phyloP scores from a whole-genome alignment of 37 sponge, comb jelly and placozoan species.

The Geodia barretti region DNA sequence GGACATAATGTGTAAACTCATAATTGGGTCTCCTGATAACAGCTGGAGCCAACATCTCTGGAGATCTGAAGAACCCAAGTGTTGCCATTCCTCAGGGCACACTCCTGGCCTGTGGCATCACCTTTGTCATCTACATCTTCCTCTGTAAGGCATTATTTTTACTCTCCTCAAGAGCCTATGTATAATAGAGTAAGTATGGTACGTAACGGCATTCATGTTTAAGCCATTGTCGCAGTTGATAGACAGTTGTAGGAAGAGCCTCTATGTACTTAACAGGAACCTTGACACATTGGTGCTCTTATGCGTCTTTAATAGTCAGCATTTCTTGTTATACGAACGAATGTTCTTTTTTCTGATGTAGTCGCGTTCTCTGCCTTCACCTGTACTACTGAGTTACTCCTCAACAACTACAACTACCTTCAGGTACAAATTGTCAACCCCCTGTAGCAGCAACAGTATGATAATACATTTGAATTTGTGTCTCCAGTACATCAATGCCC shows the following conservation, averaged over 20 bases:
- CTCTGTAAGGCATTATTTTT: constrained; percentile 61
- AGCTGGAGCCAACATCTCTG: constrained; percentile 99
- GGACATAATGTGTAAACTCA: too few relatives aligned
- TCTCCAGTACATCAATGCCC: constrained; percentile 75
- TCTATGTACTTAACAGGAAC: too few relatives aligned
- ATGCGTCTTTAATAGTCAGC: too few relatives aligned
- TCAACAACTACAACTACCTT: constrained; percentile 89
- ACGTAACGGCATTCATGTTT: too few relatives aligned
- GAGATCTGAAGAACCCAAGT: constrained; percentile 96
- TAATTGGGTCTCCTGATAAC: background rate
- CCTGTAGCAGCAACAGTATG: too few relatives aligned
- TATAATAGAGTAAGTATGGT: background rate
- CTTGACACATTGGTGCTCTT: too few relatives aligned
- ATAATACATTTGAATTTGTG: too few relatives aligned
- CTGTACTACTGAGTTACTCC: constrained; percentile 58
- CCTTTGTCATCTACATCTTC: constrained; percentile 83
- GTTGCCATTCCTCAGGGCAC: constrained; percentile 94
- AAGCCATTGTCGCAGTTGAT: too few relatives aligned
- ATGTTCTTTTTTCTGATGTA: background rate
- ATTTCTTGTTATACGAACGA: too few relatives aligned
- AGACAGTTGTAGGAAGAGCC: too few relatives aligned
- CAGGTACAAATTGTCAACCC: constrained; percentile 43
- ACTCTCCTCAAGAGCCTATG: background rate
- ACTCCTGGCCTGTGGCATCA: constrained; percentile 83
- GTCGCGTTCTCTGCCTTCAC: constrained; percentile 85